Evolutionary conservation across 1,140 invertebrate species (phyloP).

Genomic region (Acromyrmex heyeri): DNA sequence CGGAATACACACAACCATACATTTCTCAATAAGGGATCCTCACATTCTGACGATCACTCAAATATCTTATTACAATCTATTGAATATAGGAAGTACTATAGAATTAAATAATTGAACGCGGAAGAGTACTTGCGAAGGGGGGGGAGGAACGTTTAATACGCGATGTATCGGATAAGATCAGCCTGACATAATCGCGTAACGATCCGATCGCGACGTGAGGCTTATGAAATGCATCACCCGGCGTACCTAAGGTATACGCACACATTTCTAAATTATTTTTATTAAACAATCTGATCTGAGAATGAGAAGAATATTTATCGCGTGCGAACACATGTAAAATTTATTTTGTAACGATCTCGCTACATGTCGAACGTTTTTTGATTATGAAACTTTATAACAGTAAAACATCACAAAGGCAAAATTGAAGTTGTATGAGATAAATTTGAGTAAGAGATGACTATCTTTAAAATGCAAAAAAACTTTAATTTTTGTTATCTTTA

Average conservation of each 20-base stretch:
- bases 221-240: conserved; percentile 3
- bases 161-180: conserved; percentile 38
- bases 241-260: not conserved
- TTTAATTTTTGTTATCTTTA: too few relatives aligned
- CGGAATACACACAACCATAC: not conserved
- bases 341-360: not conserved
- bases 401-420: not conserved
- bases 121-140: not conserved
- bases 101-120: conserved; percentile 49
- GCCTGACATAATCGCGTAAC: not conserved
- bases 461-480: too few relatives aligned
- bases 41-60: not conserved
- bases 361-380: not conserved
- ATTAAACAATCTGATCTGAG: not conserved
- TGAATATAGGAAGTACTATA: conserved; percentile 20
- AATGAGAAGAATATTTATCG: not conserved
- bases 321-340: not conserved
- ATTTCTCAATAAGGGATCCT: conserved; percentile 16
- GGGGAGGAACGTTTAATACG: conserved; percentile 4
- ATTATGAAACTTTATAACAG: not conserved
- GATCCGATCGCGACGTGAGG: not conserved
- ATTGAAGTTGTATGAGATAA: not conserved
- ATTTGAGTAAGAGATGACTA: too few relatives aligned
- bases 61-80: conserved; percentile 40
- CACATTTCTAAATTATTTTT: conserved; percentile 3